Evolutionary conservation across 2,797 vertebrate species (phyloP).

Genomic region (Brachyalestes nurse): DNA sequence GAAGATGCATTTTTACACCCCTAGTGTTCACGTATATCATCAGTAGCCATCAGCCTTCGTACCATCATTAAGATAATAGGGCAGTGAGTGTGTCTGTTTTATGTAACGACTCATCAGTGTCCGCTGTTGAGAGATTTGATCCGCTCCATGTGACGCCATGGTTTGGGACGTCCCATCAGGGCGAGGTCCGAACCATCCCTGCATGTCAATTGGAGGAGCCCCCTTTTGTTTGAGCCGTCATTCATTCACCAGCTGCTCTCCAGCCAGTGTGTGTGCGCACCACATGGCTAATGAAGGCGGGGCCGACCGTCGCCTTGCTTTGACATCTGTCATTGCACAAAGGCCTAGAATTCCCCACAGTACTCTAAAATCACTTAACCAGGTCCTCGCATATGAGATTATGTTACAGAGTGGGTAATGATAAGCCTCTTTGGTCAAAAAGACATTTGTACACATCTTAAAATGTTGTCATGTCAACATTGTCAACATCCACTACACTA

Average conservation of each 20-base stretch:
- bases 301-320: not conserved
- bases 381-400: not conserved
- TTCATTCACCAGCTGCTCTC: conserved; percentile 47
- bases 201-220: conserved; percentile 29
- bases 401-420: not conserved
- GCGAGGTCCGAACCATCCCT: conserved; percentile 5
- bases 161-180: conserved; percentile 7
- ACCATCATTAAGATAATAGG: conserved; percentile 2
- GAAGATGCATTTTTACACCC: not conserved
- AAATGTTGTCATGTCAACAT: not conserved
- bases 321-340: conserved; percentile 35
- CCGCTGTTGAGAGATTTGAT: not conserved
- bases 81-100: conserved; percentile 3
- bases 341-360: conserved; percentile 18
- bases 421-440: not conserved
- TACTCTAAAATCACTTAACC: conserved; percentile 16
- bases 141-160: conserved; percentile 13
- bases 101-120: conserved; percentile 7
- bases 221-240: conserved; percentile 24
- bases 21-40: conserved; percentile 10
- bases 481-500: not conserved
- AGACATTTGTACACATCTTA: conserved; percentile 12
- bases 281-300: conserved; percentile 38
- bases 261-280: conserved; percentile 14
- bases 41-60: not conserved